Conservation (phyloP, 1,140 invertebrate genomes). For the Brachionus sp. region DNA sequence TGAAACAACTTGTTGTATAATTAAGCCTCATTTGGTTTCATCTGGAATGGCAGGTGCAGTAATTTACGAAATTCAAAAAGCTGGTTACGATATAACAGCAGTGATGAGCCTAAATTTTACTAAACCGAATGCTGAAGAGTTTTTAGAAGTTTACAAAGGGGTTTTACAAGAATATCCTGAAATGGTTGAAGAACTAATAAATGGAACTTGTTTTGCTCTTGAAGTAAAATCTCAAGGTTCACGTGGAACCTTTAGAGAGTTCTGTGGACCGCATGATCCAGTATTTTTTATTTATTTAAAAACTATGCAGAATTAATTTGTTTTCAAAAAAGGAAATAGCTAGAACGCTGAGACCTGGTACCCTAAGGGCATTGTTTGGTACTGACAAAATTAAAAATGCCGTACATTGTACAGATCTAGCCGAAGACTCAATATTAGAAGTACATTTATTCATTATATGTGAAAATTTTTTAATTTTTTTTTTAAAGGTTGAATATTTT, state of each 20-base stretch:
- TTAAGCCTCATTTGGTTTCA: constrained; percentile 83
- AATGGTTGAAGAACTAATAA: constrained; percentile 75
- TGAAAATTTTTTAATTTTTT: neutral
- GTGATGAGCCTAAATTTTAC: constrained; percentile 67
- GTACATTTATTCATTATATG: constrained; percentile 57
- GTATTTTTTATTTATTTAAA: constrained; percentile 58
- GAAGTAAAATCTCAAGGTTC: constrained; percentile 72
- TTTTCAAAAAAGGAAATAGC: constrained; percentile 71
- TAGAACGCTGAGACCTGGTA: constrained; percentile 73
- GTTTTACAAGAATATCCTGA: constrained; percentile 76
- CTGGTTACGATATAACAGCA: constrained; percentile 73
- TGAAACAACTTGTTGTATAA: constrained; percentile 74
- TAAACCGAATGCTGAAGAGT: constrained; percentile 76
- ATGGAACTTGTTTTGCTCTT: constrained; percentile 78
- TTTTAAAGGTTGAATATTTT: constrained; percentile 57
- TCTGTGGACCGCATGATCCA: constrained; percentile 81
- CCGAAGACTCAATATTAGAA: constrained; percentile 78
- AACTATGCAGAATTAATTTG: neutral
- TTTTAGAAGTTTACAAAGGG: constrained; percentile 88
- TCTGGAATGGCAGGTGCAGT: constrained; percentile 68
- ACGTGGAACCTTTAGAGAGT: constrained; percentile 70
- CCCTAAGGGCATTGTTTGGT: constrained; percentile 78
- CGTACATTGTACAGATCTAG: constrained; percentile 84
- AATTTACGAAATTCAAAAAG: constrained; percentile 70
- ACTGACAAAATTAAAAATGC: constrained; percentile 78